Base-by-base conservation (phyloP, 2,888 invertebrate species). In the Smittia aterrima region DNA sequence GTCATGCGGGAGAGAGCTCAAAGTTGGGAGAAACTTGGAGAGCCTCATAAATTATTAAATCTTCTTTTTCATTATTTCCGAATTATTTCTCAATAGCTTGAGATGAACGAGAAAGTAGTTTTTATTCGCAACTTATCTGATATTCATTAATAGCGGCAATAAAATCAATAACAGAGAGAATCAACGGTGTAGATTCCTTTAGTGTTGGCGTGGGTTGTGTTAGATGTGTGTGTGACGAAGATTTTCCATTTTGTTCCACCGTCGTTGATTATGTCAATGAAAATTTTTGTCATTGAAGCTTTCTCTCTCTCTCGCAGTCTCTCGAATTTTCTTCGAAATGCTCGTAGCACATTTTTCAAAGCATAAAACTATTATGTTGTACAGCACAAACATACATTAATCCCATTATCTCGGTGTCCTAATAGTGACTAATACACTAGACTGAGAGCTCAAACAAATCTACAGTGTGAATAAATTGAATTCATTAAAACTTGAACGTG, bases 121-220 rank as follows among this genome's bases (percentile, higher is more conserved):
- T 64, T 64, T 64, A 13, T 66, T 24, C 32, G 32, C 25, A 70
- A 32, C 32, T 70, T 24, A 54, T 40, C 70, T 11, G 27, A 25
- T 70, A 47, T 70, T 70, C 70, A 54, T 54, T 70, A 54, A 70
- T 67, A 53, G 53, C 20, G 47, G 70, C 54, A 25, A 70, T 70
- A 70, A 70, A 70, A 70, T 70, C 70, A 70, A 70, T 70, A 68
- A 7, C 25, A 25, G 6, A 40, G 32, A n/a, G 1, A 66, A 32
- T 13, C 3, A 32, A 62, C 3, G 27, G 7, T 18, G 58, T 18
- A 27, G 16, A n/a, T 27, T 64, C 18, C 47, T 58, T 58, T 4
- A 6, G 22, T 58, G 58, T 58, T 6, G 18, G 22, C 4, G 58
- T 18, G 3, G 58, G 58, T 18, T 6, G 18, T 3, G 58, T 11